Percentiles rank a stretch among this genome's conserved stretches.
Conservation (phyloP, 2,888 invertebrate genomes). For the Caenorhabditis imperialis region DNA sequence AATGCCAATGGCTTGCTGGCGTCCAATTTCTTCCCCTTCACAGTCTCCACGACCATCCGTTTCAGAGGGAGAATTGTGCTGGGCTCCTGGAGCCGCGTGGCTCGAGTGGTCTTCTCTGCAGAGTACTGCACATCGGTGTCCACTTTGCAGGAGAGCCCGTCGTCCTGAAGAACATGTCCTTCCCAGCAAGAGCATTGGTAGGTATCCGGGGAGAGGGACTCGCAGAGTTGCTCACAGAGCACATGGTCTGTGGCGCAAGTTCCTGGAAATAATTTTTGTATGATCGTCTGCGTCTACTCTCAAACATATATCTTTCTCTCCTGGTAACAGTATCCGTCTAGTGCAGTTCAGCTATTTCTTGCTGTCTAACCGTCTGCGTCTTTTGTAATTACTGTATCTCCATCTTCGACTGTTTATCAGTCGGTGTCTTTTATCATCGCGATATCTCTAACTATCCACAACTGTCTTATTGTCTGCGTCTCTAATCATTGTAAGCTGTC, state of each 20-base stretch:
- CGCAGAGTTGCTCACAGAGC: constrained; percentile 64
- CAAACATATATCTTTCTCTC: not conserved
- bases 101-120: constrained; percentile 7
- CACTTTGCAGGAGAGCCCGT: constrained; percentile 58
- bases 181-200: constrained; percentile 68
- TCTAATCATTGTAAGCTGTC: no score
- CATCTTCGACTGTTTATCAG: no score
- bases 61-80: constrained; percentile 1
- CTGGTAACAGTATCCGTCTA: no score
- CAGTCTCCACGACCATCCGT: constrained; percentile 8
- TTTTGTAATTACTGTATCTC: no score
- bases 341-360: no score
- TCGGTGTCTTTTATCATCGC: no score
- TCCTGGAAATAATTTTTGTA: constrained; percentile 42
- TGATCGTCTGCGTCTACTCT: not conserved
- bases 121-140: constrained; percentile 47
- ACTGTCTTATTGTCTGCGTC: no score
- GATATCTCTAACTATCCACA: no score
- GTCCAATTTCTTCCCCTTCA: constrained; percentile 3
- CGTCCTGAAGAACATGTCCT: constrained; percentile 56
- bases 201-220: constrained; percentile 53
- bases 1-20: constrained; percentile 36
- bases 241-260: constrained; percentile 54
- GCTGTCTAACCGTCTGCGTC: no score
- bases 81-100: not conserved